phyloP scores from a whole-genome alignment of 35 echinoderm and acorn worm species.

The Apostichopus japonicus region DNA sequence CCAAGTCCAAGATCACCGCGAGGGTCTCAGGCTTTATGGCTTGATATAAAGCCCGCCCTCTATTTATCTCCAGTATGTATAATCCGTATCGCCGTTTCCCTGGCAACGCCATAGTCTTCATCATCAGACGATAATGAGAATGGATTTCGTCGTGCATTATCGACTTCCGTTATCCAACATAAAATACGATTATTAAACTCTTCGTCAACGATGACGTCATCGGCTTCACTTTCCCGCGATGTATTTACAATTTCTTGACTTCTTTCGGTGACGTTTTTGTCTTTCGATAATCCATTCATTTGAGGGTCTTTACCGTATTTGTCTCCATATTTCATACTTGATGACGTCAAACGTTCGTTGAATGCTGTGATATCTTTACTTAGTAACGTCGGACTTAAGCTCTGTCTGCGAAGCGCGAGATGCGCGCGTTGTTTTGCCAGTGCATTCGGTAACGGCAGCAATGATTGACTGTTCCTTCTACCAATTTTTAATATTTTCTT shows the following conservation, averaged over 20 bases:
- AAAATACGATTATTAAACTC: constrained; percentile 39
- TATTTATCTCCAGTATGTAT: constrained; percentile 5
- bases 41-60: no score
- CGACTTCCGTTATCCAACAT: constrained; percentile 14
- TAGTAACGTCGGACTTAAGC: background rate
- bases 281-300: background rate
- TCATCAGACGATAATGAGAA: background rate
- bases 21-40: no score
- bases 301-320: background rate
- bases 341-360: background rate
- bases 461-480: background rate
- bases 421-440: background rate
- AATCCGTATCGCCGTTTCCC: constrained; percentile 8
- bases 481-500: background rate
- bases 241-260: background rate
- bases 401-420: background rate
- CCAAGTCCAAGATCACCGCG: no score
- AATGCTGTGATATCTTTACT: background rate
- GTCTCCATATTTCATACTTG: background rate
- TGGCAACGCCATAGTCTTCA: background rate
- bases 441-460: background rate
- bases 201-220: background rate
- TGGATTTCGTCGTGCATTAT: constrained; percentile 1
- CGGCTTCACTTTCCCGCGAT: background rate
- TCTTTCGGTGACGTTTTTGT: background rate